Conservation (phyloP, 2,113 vertebrate species). For the Myocastor coypus region DNA sequence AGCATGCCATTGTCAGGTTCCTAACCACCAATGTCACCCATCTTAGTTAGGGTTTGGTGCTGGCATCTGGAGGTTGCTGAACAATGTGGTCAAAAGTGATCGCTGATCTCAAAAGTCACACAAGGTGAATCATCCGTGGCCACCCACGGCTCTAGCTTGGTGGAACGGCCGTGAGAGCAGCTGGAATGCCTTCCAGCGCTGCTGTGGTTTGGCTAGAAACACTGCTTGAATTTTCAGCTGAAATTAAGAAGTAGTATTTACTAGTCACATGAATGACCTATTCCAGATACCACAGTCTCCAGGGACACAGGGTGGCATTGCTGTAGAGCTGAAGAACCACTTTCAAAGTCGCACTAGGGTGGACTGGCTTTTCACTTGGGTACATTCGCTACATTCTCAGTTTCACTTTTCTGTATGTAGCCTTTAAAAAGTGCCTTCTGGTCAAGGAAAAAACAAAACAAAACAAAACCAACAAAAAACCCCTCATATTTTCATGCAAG, state of each 20-base stretch:
- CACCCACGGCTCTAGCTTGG: not conserved
- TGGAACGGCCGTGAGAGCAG: not conserved
- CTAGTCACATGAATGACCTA: not conserved
- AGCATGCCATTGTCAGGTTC: not conserved
- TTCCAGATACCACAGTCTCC: not conserved
- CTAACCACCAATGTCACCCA: not conserved
- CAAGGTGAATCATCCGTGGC: not conserved
- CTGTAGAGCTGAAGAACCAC: not conserved
- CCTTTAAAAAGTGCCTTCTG: not conserved
- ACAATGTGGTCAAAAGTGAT: not conserved
- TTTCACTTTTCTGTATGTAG: not conserved
- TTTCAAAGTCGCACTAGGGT: not conserved
- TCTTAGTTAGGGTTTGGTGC: not conserved
- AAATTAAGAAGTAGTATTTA: not conserved
- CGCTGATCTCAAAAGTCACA: not conserved
- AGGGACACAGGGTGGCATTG: not conserved
- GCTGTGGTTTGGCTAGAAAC: not conserved
- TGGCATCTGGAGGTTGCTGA: not conserved
- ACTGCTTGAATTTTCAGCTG: not conserved
- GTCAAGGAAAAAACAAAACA: constrained; percentile 16
- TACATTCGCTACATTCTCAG: not conserved
- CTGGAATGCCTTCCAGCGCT: not conserved
- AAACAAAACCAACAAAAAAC: too few relatives aligned
- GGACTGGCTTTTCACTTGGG: not conserved
- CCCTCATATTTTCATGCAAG: not conserved